Conservation (phyloP, 2,113 vertebrate species). For the Hystrix brachyura region DNA sequence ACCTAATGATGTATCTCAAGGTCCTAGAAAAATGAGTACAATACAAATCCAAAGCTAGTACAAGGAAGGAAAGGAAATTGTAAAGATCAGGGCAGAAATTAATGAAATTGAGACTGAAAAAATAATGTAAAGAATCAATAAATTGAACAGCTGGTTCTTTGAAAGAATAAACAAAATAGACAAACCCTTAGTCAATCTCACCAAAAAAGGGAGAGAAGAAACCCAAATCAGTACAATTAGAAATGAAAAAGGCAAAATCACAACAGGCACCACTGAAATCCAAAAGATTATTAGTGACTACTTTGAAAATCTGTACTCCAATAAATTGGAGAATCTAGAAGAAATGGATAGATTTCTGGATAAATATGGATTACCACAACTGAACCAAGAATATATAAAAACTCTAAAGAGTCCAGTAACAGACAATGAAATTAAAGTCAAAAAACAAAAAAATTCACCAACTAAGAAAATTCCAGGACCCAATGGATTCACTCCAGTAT, state of each 20-base stretch:
- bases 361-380: too few species aligned
- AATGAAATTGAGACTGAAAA: neutral
- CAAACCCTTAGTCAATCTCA: neutral
- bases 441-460: neutral
- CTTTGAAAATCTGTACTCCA: neutral
- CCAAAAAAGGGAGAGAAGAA: neutral
- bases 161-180: neutral
- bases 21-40: neutral
- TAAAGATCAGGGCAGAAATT: neutral
- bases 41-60: neutral
- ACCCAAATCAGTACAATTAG: neutral
- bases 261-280: neutral
- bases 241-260: neutral
- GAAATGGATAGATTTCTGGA: too few species aligned
- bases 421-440: neutral
- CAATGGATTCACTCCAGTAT: neutral
- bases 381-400: too few species aligned
- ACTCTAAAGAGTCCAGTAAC: too few species aligned
- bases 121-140: neutral
- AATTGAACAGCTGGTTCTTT: neutral
- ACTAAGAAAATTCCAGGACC: neutral
- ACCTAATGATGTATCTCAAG: neutral
- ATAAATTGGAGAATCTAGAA: too few species aligned
- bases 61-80: neutral
- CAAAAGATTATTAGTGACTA: neutral